phyloP scores from a whole-genome alignment of 2,797 vertebrate species.

The Eutrigla gurnardus region DNA sequence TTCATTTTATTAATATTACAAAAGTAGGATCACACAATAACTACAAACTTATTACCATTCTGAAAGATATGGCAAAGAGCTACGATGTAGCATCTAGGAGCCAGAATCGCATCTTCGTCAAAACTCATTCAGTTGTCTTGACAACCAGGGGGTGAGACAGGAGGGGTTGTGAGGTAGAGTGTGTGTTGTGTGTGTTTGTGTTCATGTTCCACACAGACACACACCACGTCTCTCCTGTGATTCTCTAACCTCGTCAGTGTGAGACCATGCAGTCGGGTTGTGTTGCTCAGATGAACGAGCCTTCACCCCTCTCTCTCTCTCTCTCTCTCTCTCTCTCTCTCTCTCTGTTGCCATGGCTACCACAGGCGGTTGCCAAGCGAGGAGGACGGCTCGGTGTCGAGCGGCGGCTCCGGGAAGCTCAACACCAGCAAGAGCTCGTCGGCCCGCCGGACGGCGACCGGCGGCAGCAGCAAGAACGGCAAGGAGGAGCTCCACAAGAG shows the following conservation, averaged over 20 bases:
- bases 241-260: background rate
- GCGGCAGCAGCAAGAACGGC: constrained; percentile 82
- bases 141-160: background rate
- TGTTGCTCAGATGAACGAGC: constrained; percentile 51
- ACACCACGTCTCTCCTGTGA: background rate
- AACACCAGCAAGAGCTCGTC: constrained; percentile 90
- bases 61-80: background rate
- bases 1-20: background rate
- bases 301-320: constrained; percentile 19
- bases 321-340: constrained; percentile 7
- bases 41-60: background rate
- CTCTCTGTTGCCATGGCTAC: constrained; percentile 94
- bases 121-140: background rate
- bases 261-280: constrained; percentile 42
- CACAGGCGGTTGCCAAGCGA: constrained; percentile 94
- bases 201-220: background rate
- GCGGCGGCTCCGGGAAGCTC: constrained; percentile 93
- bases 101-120: background rate
- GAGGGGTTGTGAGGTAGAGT: background rate
- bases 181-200: background rate
- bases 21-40: background rate
- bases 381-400: constrained; percentile 92
- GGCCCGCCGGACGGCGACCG: constrained; percentile 88
- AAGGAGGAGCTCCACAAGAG: constrained; percentile 93
- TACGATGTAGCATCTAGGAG: background rate